A percentile compares a stretch with the other conserved stretches of the same genome.
These are phyloP conservation scores for Heteropelma amictum DNA, from an alignment of 2,888 invertebrate species.

Conservation along the genomic window DNA sequence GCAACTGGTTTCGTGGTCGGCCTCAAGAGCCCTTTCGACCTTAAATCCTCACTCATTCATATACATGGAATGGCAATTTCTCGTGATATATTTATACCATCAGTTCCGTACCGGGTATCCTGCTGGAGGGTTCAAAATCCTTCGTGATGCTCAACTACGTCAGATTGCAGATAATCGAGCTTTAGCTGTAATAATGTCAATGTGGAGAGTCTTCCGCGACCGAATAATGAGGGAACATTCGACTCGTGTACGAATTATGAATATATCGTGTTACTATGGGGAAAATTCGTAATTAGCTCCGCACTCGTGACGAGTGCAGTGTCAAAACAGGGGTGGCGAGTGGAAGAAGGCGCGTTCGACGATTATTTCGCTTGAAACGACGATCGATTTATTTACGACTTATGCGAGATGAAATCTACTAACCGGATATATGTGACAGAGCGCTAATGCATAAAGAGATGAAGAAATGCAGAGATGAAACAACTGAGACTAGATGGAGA, in stretches of 20 bases:
- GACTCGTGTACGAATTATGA: neutral
- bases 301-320: too few species aligned
- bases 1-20: slow-evolving; percentile 43
- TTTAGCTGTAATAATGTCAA: slow-evolving; percentile 19
- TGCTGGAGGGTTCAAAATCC: slow-evolving; percentile 2
- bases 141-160: slow-evolving; percentile 38
- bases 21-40: slow-evolving; percentile 11
- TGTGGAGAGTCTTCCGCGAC: slow-evolving; percentile 27
- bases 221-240: slow-evolving; percentile 9
- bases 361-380: too few species aligned
- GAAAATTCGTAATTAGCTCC: too few species aligned
- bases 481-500: too few species aligned
- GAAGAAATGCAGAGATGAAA: too few species aligned
- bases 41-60: neutral
- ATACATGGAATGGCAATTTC: slow-evolving; percentile 12
- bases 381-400: too few species aligned
- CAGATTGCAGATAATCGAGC: slow-evolving; percentile 39
- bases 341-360: too few species aligned
- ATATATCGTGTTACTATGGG: too few species aligned
- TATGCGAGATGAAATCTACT: too few species aligned
- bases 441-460: too few species aligned
- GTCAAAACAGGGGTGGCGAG: too few species aligned
- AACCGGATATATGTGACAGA: too few species aligned
- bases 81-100: slow-evolving; percentile 39
- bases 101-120: slow-evolving; percentile 38